Evolutionary conservation across 2,888 invertebrate genomes (phyloP).

Genomic region (Cheilosia variabilis): DNA sequence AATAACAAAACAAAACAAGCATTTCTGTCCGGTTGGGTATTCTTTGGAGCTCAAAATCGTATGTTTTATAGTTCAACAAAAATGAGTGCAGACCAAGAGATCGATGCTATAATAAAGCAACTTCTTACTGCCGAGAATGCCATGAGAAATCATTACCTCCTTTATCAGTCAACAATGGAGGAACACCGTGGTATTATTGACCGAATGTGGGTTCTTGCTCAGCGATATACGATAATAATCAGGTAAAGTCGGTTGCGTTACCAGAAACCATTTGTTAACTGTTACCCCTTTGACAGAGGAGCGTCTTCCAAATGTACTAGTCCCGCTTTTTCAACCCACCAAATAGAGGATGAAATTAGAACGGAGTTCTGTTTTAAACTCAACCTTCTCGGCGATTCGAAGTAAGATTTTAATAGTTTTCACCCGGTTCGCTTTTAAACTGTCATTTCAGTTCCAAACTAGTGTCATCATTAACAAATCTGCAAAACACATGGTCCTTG

Average conservation of each 20-base stretch:
- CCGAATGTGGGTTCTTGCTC: constrained; percentile 32
- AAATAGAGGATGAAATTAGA: constrained; percentile 36
- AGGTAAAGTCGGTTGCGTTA: constrained; percentile 14
- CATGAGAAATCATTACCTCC: constrained; percentile 4
- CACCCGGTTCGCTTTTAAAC: neutral
- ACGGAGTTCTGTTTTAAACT: constrained; percentile 31
- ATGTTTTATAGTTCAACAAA: no score
- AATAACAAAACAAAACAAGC: no score
- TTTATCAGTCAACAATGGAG: constrained; percentile 11
- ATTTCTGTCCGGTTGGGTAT: no score
- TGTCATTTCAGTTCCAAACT: constrained; percentile 22
- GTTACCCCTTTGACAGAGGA: neutral
- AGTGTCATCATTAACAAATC: constrained; percentile 6
- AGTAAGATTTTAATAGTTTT: constrained; percentile 18
- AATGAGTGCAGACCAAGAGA: neutral
- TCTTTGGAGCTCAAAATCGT: no score
- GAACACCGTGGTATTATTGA: constrained; percentile 23
- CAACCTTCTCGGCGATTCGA: constrained; percentile 11
- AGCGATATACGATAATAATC: constrained; percentile 35
- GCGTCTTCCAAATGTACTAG: constrained; percentile 2
- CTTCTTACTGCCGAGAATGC: constrained; percentile 1
- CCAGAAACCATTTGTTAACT: neutral
- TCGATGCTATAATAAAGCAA: neutral
- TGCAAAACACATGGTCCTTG: neutral
- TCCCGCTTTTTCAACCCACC: neutral